Evolutionary conservation across 2,797 vertebrate species (phyloP).

Genomic region (Cyprinella venusta): DNA sequence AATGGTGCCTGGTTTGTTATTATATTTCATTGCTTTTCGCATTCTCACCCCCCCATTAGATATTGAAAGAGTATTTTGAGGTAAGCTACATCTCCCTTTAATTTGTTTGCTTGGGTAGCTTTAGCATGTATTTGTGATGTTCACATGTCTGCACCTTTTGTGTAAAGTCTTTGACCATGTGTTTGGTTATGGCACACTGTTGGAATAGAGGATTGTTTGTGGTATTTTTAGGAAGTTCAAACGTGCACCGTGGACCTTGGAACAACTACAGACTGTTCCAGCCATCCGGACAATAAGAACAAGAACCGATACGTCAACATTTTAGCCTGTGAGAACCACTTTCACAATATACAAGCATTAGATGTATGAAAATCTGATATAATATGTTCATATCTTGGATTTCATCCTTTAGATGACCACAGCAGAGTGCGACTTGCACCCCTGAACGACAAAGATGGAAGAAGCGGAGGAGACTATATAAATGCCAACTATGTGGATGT

Average conservation of each 20-base stretch:
- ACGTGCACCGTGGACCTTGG: conserved; percentile 88
- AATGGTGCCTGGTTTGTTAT: conserved; percentile 67
- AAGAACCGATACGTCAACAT: conserved; percentile 96
- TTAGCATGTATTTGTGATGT: conserved; percentile 44
- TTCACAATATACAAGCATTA: not conserved
- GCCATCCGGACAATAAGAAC: conserved; percentile 92
- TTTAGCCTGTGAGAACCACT: conserved; percentile 87
- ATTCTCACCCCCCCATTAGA: conserved; percentile 91
- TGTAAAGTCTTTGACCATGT: not conserved
- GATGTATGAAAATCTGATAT: not conserved
- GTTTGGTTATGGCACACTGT: conserved; percentile 54
- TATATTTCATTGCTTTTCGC: conserved; percentile 91
- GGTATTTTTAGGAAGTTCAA: conserved; percentile 86
- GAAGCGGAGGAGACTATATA: conserved; percentile 87
- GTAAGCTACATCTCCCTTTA: conserved; percentile 88
- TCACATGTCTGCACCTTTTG: conserved; percentile 27
- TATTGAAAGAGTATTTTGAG: conserved; percentile 97
- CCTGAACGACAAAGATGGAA: conserved; percentile 84
- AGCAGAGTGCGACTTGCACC: conserved; percentile 89
- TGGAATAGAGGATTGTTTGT: conserved; percentile 36
- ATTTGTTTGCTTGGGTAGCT: conserved; percentile 39
- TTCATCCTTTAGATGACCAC: conserved; percentile 87
- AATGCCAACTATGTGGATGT: conserved; percentile 98
- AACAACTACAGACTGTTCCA: conserved; percentile 89
- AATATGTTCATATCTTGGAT: not conserved